Conservation (phyloP, 2,113 vertebrate species). For the Semnopithecus entellus region DNA sequence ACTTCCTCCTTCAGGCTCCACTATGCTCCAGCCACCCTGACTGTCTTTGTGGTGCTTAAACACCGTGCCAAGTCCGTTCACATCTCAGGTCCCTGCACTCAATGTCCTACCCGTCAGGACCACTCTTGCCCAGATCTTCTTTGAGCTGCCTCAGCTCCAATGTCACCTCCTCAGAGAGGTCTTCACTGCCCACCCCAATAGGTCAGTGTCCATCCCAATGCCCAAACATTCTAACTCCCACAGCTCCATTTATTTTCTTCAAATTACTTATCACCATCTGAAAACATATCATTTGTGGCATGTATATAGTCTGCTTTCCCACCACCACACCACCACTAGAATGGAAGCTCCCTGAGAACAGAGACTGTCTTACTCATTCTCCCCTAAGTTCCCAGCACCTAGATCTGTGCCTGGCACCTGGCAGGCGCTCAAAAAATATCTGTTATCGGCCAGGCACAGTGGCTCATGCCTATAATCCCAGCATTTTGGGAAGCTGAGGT, state of each 20-base stretch:
- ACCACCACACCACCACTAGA: neutral
- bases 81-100: neutral
- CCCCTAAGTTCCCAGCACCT: neutral
- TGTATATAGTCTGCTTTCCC: neutral
- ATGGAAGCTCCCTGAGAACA: neutral
- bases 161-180: neutral
- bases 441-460: neutral
- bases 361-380: neutral
- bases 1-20: neutral
- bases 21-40: neutral
- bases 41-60: neutral
- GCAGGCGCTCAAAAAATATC: neutral
- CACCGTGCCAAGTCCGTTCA: neutral
- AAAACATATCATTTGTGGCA: conserved; percentile 4
- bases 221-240: neutral
- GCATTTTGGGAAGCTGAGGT: too few species aligned
- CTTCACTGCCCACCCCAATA: neutral
- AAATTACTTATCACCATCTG: neutral
- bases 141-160: neutral
- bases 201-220: neutral
- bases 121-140: neutral
- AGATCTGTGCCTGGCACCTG: neutral
- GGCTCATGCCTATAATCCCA: too few species aligned
- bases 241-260: conserved; percentile 28
- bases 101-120: neutral